phyloP scores from a whole-genome alignment of 2,888 invertebrate genomes.

The Amiota minor region DNA sequence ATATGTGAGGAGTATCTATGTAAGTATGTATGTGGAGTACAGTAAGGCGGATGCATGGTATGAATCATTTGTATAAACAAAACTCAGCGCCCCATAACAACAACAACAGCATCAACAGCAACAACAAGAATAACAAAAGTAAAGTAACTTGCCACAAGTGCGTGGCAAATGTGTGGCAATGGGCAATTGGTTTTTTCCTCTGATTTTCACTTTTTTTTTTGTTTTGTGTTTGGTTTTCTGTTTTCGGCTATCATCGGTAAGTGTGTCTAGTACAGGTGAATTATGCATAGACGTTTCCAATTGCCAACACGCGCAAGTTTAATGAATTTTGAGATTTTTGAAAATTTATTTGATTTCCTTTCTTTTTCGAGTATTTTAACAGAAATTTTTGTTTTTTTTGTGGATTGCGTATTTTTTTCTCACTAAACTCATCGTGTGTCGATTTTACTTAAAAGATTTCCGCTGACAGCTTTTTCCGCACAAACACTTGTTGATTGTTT shows the following conservation, averaged over 20 bases:
- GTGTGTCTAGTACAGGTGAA: constrained; percentile 39
- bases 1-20: neutral
- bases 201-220: constrained; percentile 5
- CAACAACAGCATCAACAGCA: neutral
- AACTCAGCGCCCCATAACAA: neutral
- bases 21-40: constrained; percentile 6
- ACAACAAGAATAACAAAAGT: neutral
- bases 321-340: constrained; percentile 42
- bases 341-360: constrained; percentile 44
- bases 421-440: too few relatives aligned
- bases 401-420: too few relatives aligned
- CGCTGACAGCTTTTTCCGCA: too few relatives aligned
- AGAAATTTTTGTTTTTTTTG: too few relatives aligned
- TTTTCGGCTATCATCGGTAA: constrained; percentile 38
- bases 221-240: too few relatives aligned
- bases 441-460: too few relatives aligned
- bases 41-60: constrained; percentile 27
- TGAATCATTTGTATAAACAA: constrained; percentile 53
- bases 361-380: too few relatives aligned
- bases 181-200: constrained; percentile 7
- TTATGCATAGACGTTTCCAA: too few relatives aligned
- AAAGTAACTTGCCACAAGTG: constrained; percentile 44
- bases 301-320: constrained; percentile 42
- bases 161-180: constrained; percentile 13
- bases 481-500: too few relatives aligned